Evolutionary conservation across 2,797 vertebrate species (phyloP).

Genomic region (Enteromius mattozi): DNA sequence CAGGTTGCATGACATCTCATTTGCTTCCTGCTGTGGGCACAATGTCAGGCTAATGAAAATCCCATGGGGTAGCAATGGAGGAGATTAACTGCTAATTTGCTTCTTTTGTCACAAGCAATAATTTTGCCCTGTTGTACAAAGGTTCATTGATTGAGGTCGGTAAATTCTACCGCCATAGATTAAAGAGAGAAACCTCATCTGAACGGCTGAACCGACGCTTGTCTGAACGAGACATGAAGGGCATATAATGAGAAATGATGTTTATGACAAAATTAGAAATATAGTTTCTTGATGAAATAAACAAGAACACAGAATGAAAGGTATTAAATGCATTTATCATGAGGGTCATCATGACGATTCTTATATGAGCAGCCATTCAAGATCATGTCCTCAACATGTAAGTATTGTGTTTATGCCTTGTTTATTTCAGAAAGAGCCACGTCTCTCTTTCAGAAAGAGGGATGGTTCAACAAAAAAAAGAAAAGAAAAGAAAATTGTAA

Average conservation of each 20-base stretch:
- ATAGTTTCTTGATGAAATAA: too few species aligned
- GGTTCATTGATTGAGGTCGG: constrained; percentile 45
- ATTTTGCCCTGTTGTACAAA: constrained; percentile 39
- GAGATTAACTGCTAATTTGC: constrained; percentile 49
- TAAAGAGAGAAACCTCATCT: not conserved
- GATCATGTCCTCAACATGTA: not conserved
- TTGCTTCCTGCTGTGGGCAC: constrained; percentile 46
- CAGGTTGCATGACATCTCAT: constrained; percentile 49
- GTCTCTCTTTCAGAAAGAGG: not conserved
- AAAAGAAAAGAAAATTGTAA: not conserved
- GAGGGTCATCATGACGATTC: not conserved
- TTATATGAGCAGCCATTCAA: not conserved
- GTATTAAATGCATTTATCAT: not conserved
- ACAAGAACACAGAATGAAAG: not conserved
- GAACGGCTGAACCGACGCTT: not conserved
- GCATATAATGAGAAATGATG: not conserved
- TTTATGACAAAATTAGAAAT: not conserved
- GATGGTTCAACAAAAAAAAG: not conserved
- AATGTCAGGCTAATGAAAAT: constrained; percentile 52
- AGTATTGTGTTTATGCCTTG: not conserved
- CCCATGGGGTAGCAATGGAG: constrained; percentile 27
- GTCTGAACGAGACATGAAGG: not conserved
- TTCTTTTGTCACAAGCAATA: constrained; percentile 29
- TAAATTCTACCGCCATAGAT: constrained; percentile 11
- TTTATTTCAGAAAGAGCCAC: not conserved